Percentiles rank a stretch among this genome's conserved stretches.
phyloP scores from a whole-genome alignment of 2,113 vertebrate species.

The Misgurnus anguillicaudatus region DNA sequence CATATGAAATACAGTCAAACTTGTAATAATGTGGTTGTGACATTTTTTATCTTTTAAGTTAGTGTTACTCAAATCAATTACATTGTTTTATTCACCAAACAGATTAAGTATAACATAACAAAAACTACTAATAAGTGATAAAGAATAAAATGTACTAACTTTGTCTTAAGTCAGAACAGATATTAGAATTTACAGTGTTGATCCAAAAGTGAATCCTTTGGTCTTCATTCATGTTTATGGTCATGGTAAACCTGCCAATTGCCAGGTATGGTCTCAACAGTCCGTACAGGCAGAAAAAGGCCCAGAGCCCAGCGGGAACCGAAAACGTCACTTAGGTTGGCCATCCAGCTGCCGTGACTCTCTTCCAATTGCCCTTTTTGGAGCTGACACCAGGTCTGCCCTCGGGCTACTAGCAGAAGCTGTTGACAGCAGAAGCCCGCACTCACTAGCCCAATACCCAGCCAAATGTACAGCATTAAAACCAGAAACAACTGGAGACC shows the following conservation, averaged over 20 bases:
- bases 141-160: too few species aligned
- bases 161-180: too few species aligned
- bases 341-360: slow-evolving; percentile 80
- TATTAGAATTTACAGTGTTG: too few species aligned
- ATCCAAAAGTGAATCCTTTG: background rate
- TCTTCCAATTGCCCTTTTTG: slow-evolving; percentile 79
- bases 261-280: slow-evolving; percentile 72
- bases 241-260: slow-evolving; percentile 47
- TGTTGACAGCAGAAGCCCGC: slow-evolving; percentile 97
- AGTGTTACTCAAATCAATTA: too few species aligned
- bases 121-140: too few species aligned
- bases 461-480: slow-evolving; percentile 98
- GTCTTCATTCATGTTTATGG: slow-evolving; percentile 69
- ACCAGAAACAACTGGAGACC: slow-evolving; percentile 95
- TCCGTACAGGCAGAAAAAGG: slow-evolving; percentile 86
- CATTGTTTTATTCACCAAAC: too few species aligned
- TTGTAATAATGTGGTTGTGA: too few species aligned
- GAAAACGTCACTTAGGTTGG: slow-evolving; percentile 90
- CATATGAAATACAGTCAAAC: too few species aligned
- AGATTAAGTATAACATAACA: too few species aligned
- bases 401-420: slow-evolving; percentile 89
- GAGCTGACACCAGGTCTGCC: slow-evolving; percentile 90
- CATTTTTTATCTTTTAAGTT: too few species aligned
- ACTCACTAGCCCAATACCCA: slow-evolving; percentile 92
- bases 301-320: slow-evolving; percentile 92